These are phyloP conservation scores for Clarias macrocephalus DNA, from an alignment of 2,113 vertebrate genomes.

Conservation along the genomic window DNA sequence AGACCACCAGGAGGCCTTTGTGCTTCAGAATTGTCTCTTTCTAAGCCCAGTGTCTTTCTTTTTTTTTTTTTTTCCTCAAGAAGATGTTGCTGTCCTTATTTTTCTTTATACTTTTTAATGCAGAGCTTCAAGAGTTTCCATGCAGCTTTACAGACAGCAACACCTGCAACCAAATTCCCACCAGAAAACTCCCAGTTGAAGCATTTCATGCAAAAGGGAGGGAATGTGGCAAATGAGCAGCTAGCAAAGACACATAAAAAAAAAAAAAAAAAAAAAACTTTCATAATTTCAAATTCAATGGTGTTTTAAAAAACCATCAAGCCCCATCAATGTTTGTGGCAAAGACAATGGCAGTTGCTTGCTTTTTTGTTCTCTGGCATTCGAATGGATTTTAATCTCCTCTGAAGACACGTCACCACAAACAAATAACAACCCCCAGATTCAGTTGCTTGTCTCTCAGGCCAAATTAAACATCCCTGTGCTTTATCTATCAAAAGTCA, in stretches of 20 bases:
- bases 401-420: conserved; percentile 35
- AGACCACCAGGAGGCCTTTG: conserved; percentile 44
- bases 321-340: conserved; percentile 10
- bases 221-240: conserved; percentile 2
- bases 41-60: conserved; percentile 34
- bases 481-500: conserved; percentile 46
- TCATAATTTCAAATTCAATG: conserved; percentile 8
- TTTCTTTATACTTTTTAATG: conserved; percentile 44
- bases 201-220: neutral
- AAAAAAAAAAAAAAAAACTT: no score
- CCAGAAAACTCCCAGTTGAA: conserved; percentile 9
- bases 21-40: conserved; percentile 51
- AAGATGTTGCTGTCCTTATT: conserved; percentile 42
- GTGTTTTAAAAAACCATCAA: conserved; percentile 38
- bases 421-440: conserved; percentile 48
- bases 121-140: conserved; percentile 13
- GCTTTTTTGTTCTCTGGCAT: conserved; percentile 28
- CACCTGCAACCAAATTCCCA: conserved; percentile 33
- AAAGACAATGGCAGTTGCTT: conserved; percentile 48
- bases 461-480: conserved; percentile 46
- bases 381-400: conserved; percentile 48
- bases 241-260: neutral
- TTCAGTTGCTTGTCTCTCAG: conserved; percentile 44
- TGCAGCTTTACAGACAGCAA: conserved; percentile 26
- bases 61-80: conserved; percentile 24